Base-by-base conservation (phyloP, 2,888 invertebrate genomes). In the Tetragnatha montana region DNA sequence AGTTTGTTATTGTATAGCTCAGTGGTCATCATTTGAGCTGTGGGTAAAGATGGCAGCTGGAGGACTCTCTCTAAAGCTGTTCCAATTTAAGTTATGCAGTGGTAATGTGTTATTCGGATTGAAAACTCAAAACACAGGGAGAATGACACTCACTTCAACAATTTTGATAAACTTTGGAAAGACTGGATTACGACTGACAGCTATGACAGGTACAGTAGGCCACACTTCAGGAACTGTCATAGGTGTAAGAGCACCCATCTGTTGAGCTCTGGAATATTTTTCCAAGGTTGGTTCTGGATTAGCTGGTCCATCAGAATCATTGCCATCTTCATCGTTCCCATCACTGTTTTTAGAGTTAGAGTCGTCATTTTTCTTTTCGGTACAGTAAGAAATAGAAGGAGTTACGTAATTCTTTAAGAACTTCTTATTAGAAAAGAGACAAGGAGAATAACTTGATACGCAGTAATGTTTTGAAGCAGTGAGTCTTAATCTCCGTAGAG, bases 151-250 rank as follows among this genome's bases (percentile, higher is more conserved):
- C 93, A 97, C 97, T 95, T 99, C 99, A 91, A 99, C 96, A 92
- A 99, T 95, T 94, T 99, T 99, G 92, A 99, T 98, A 94, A 99
- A 99, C 92, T 98, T 96, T 22, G 99, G 99, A 94, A 99, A 99
- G 0, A 99, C 97, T 6, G 99, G 99, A 94, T 98, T 98, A 92
- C 98, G 95, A 92, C 95, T 96, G 91, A 99, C 97, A 0, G 99
- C 98, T 92, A 99, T 96, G 10, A 99, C 96, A 4, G 99, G 99
- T 22, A 99, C 96, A 93, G 97, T 96, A 0, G 99, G 99, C 97
- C 98, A 99, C 12, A 97, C 96, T 93, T 99, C 99, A 0, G 99
- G 99, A 50, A 99, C 97, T 19, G 97, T 96, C 78, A 98, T 96
- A 0, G 98, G 97, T 79, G 98, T 97, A 91, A 97, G 88, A 8